Conservation (phyloP, 1,140 invertebrate genomes). For the Drosophila sucinea region DNA sequence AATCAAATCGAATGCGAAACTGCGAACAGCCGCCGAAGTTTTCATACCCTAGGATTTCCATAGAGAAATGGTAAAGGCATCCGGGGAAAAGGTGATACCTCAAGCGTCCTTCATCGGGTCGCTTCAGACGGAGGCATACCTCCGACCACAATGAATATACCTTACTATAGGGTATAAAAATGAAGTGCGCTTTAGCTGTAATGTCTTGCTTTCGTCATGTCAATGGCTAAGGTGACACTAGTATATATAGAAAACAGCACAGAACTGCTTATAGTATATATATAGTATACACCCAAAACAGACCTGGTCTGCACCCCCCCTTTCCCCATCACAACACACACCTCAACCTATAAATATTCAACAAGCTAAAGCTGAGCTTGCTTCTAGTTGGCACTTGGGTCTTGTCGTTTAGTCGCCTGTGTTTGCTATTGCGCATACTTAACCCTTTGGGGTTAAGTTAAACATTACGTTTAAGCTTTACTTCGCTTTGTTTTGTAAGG, state of each 20-base stretch:
- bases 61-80: neutral
- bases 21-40: constrained; percentile 5
- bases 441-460: constrained; percentile 78
- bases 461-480: constrained; percentile 72
- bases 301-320: neutral
- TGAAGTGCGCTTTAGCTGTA: constrained; percentile 33
- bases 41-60: neutral
- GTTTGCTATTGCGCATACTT: constrained; percentile 75
- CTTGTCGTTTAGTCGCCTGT: constrained; percentile 47
- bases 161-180: neutral
- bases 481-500: constrained; percentile 60
- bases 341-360: constrained; percentile 69
- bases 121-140: neutral
- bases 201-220: constrained; percentile 53
- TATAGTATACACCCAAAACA: neutral
- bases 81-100: too few species aligned
- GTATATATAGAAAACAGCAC: neutral
- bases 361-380: constrained; percentile 53
- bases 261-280: neutral
- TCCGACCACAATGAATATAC: neutral
- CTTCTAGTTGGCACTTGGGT: constrained; percentile 41
- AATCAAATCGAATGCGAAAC: constrained; percentile 1
- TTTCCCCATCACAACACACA: neutral
- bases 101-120: too few species aligned
- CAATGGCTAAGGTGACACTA: constrained; percentile 64